phyloP scores from a whole-genome alignment of 2,113 vertebrate species.

The Chrysemys picta region DNA sequence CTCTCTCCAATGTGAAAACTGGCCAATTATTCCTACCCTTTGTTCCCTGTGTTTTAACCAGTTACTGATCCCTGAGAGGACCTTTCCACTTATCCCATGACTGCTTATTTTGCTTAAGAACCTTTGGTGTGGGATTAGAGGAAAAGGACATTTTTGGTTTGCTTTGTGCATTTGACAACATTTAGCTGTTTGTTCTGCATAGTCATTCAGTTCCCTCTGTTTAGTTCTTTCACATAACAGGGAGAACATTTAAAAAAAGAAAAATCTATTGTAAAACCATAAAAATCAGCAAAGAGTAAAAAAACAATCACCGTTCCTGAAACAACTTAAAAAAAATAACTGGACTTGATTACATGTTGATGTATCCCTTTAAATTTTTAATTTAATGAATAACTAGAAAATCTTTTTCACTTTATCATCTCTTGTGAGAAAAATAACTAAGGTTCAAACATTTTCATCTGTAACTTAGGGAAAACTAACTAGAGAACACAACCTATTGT shows the following conservation, averaged over 20 bases:
- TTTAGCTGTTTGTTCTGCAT: neutral
- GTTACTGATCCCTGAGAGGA: neutral
- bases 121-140: neutral
- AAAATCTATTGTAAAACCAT: neutral
- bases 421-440: neutral
- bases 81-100: neutral
- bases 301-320: neutral
- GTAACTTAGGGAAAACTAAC: neutral
- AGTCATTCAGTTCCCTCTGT: neutral
- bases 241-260: conserved; percentile 29
- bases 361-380: neutral
- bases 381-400: neutral
- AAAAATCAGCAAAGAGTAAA: neutral
- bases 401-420: neutral
- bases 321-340: neutral
- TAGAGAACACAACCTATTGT: neutral
- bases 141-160: neutral
- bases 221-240: conserved; percentile 16
- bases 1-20: too few species aligned
- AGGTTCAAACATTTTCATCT: neutral
- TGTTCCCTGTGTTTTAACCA: too few species aligned
- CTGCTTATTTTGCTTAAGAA: neutral
- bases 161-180: neutral
- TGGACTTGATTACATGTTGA: neutral
- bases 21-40: too few species aligned